Evolutionary conservation across 1,140 invertebrate species (phyloP).

Genomic region (Aphelenchoides besseyi): DNA sequence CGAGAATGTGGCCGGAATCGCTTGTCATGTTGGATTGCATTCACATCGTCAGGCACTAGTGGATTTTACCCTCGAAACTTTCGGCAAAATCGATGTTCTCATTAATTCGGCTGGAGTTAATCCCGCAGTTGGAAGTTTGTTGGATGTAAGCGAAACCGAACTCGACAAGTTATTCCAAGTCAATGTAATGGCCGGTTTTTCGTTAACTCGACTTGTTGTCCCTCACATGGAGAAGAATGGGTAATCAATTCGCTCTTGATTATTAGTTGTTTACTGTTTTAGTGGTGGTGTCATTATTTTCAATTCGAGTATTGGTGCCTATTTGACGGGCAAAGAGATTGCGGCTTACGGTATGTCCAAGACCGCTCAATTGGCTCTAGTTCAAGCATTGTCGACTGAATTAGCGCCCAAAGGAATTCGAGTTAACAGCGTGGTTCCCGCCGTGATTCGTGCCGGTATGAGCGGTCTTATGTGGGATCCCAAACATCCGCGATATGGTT

Average conservation of each 20-base stretch:
- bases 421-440: conserved; percentile 87
- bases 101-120: conserved; percentile 84
- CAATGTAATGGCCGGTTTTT: conserved; percentile 84
- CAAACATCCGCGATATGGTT: neutral
- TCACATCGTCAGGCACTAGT: conserved; percentile 77
- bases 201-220: conserved; percentile 80
- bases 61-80: conserved; percentile 72
- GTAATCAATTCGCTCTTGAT: conserved; percentile 42
- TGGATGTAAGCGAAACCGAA: conserved; percentile 65
- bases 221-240: conserved; percentile 77
- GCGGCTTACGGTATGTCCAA: conserved; percentile 89
- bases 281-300: conserved; percentile 55
- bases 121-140: conserved; percentile 74
- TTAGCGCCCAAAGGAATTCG: conserved; percentile 53
- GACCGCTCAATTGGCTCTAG: conserved; percentile 81
- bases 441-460: conserved; percentile 84
- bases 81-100: conserved; percentile 88
- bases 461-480: conserved; percentile 64
- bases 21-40: conserved; percentile 69
- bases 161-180: conserved; percentile 88
- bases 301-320: conserved; percentile 79
- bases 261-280: neutral
- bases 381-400: conserved; percentile 72
- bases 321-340: conserved; percentile 76
- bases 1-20: conserved; percentile 24